Evolutionary conservation across 2,888 invertebrate genomes (phyloP).

Genomic region (Anaspis maculata): DNA sequence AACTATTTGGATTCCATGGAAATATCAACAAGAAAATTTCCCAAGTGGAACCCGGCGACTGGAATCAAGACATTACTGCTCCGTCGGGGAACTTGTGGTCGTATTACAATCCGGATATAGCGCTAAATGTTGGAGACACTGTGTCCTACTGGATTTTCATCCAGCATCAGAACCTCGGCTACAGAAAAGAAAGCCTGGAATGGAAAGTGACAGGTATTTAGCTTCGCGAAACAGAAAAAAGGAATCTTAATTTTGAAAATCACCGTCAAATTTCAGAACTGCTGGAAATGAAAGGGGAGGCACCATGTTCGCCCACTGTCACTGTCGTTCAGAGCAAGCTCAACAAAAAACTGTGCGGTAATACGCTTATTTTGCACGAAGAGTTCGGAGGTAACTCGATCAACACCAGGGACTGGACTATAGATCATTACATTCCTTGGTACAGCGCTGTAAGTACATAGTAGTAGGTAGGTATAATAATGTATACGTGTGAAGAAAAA

Average conservation of each 20-base stretch:
- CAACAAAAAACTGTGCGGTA: not conserved
- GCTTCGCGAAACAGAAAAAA: too few species aligned
- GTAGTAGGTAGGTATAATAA: slow-evolving; percentile 1
- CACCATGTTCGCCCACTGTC: slow-evolving; percentile 1
- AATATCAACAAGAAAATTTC: slow-evolving; percentile 50
- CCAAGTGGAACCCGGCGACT: slow-evolving; percentile 45
- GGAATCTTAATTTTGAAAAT: slow-evolving; percentile 13
- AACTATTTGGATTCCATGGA: slow-evolving; percentile 56
- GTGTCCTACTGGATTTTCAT: slow-evolving; percentile 56
- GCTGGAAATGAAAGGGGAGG: not conserved
- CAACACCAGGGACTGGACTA: slow-evolving; percentile 46
- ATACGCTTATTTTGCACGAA: slow-evolving; percentile 52
- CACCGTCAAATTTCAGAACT: not conserved
- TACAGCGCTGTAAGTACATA: slow-evolving; percentile 35
- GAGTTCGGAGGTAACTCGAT: slow-evolving; percentile 44
- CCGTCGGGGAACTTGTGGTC: slow-evolving; percentile 47
- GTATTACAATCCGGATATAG: slow-evolving; percentile 41
- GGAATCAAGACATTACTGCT: slow-evolving; percentile 43
- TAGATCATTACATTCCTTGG: slow-evolving; percentile 46
- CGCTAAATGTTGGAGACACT: slow-evolving; percentile 47
- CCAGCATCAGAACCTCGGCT: slow-evolving; percentile 43
- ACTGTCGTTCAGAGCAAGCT: slow-evolving; percentile 40
- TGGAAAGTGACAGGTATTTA: slow-evolving; percentile 44
- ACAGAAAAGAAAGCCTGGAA: slow-evolving; percentile 39
- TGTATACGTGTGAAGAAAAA: too few species aligned